These are phyloP conservation scores for Phyllotreta cruciferae DNA, from an alignment of 2,888 invertebrate species.

Conservation along the genomic window DNA sequence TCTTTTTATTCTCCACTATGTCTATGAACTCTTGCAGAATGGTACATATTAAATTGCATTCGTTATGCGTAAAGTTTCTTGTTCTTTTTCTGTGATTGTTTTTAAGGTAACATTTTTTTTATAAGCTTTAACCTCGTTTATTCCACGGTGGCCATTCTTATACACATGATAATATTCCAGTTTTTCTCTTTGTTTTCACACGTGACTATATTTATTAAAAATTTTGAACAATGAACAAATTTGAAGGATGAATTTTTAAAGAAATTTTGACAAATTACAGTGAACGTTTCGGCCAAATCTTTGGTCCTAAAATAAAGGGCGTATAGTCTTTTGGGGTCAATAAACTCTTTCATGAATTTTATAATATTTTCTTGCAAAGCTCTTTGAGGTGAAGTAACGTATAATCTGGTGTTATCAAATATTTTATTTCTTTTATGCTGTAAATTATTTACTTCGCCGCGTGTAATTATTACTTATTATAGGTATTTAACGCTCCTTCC, in stretches of 20 bases:
- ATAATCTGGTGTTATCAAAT: neutral
- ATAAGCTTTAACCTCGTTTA: constrained; percentile 17
- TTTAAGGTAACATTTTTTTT: constrained; percentile 20
- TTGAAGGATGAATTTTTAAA: too few species aligned
- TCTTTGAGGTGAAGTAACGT: constrained; percentile 3
- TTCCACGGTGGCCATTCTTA: constrained; percentile 14
- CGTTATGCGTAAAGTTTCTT: constrained; percentile 25
- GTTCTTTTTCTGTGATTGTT: constrained; percentile 25
- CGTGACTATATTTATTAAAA: constrained; percentile 1
- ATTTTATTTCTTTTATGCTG: too few species aligned
- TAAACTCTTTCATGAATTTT: neutral
- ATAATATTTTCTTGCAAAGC: constrained; percentile 13
- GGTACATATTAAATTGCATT: constrained; percentile 22
- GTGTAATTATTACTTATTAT: constrained; percentile 2
- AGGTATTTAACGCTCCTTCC: neutral
- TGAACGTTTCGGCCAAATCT: too few species aligned
- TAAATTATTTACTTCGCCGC: too few species aligned
- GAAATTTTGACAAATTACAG: too few species aligned
- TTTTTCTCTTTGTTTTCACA: too few species aligned
- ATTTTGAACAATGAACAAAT: too few species aligned
- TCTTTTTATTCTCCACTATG: constrained; percentile 27
- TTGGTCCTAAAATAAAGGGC: neutral
- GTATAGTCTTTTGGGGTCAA: neutral
- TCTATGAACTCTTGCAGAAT: constrained; percentile 26
- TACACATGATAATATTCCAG: neutral